Percentiles rank a stretch among this genome's conserved stretches.
These are phyloP conservation scores for Echinarachnius parma DNA, from an alignment of 53 echinoderm and acorn worm species.

Conservation along the genomic window DNA sequence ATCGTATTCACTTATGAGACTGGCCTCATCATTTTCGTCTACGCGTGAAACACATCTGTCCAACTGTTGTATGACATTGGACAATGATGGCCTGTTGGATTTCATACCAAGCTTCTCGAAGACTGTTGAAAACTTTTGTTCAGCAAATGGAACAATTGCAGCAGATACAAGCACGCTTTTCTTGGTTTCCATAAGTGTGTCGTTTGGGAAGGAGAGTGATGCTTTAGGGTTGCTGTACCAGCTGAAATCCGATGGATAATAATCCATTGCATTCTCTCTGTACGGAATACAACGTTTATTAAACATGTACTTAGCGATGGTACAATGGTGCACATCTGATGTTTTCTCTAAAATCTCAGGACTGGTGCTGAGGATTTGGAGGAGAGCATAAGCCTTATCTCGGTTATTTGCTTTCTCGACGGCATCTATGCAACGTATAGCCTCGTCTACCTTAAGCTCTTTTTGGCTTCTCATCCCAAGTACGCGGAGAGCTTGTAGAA, in stretches of 20 bases:
- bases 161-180: neutral
- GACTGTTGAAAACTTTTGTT: neutral
- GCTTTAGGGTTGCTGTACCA: slow-evolving; percentile 9
- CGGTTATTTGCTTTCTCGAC: slow-evolving; percentile 3
- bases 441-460: slow-evolving; percentile 1
- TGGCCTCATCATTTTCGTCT: neutral
- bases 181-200: neutral
- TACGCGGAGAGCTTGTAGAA: neutral
- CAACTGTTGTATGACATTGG: slow-evolving; percentile 18
- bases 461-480: slow-evolving; percentile 24
- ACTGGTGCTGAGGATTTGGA: neutral
- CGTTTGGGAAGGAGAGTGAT: slow-evolving; percentile 7
- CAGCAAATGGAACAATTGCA: neutral
- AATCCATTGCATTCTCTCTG: neutral
- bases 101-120: neutral
- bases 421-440: neutral
- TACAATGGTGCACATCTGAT: neutral
- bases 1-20: neutral
- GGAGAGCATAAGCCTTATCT: neutral
- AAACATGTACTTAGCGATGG: neutral
- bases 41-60: neutral
- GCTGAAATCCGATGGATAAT: slow-evolving; percentile 3
- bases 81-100: neutral
- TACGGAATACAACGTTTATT: slow-evolving; percentile 10
- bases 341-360: neutral